Evolutionary conservation across 1,140 invertebrate species (phyloP), one percentile per base, ranked within the genome.

Genomic region (Tetranychus cinnabarinus): DNA sequence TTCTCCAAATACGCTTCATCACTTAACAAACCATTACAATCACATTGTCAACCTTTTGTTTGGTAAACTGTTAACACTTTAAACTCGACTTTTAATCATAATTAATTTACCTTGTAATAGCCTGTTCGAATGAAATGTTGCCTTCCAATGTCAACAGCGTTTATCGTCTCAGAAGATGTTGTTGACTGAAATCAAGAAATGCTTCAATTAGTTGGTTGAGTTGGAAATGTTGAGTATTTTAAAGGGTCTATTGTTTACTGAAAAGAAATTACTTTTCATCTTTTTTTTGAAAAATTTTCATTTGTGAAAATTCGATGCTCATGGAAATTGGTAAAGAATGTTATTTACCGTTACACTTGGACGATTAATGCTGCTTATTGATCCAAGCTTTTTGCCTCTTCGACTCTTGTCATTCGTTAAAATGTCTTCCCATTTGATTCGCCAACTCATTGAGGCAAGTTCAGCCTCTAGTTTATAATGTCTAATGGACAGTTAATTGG

Each of bases 361-460:
- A 10, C 64, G 34, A 42, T 57, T 66, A n/a, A 66, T 35, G 52
- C 65, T 65, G n/a, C 55, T 56, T 33, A 35, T 56, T 1, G 65
- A 65, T 3, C 65, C 62, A 3, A 61, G 60, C 58, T 59, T 56
- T 48, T 57, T 57, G 5, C 56, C 56, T 57, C 15, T 2, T 56
- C 36, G 5, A 33, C 8, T 15, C 10, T 56, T 56, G 8, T 56
- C 55, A 23, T 35, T 56, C 33, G 55, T 37, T 35, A 56, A n/a
- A n/a, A 91, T 79, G 63, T 95, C 89, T 61, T 82, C 80, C 78
- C 84, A 86, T 64, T 81, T 79, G 0, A 97, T 82, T 67, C 85
- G 82, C 92, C 92, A 97, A 33, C 84, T 88, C 88, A 93, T 93
- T 37, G 88, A 88, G 1, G 86, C 88, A 61, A 97, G 82, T 74